Conservation (phyloP, 2,888 invertebrate species). For the Prosopocoilus inquinatus region DNA sequence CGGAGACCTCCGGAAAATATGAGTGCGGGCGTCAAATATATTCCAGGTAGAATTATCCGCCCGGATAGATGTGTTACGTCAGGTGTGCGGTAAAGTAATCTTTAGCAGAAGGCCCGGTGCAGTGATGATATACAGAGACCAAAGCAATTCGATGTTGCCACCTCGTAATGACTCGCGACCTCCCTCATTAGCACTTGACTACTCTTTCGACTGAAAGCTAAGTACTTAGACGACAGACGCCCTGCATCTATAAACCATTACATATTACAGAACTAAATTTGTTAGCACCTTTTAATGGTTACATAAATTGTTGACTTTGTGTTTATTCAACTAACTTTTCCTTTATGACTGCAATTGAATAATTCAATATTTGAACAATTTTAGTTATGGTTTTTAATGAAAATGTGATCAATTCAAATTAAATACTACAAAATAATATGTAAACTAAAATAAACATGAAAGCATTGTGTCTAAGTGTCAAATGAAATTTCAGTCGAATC, state of each 20-base stretch:
- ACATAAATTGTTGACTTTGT: too few species aligned
- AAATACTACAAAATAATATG: too few species aligned
- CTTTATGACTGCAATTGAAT: too few species aligned
- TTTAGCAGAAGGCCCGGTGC: not conserved
- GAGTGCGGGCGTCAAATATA: constrained; percentile 31
- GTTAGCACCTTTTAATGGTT: too few species aligned
- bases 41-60: constrained; percentile 15
- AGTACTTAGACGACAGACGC: constrained; percentile 2
- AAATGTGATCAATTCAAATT: too few species aligned
- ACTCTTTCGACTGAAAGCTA: constrained; percentile 1
- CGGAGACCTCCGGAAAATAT: constrained; percentile 44
- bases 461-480: too few species aligned
- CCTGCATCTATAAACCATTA: not conserved
- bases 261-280: not conserved
- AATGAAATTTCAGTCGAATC: too few species aligned
- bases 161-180: constrained; percentile 4
- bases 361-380: too few species aligned
- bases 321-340: too few species aligned
- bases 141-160: constrained; percentile 2
- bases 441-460: too few species aligned
- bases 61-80: constrained; percentile 10
- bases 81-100: constrained; percentile 3
- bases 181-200: constrained; percentile 1
- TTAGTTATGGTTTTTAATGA: too few species aligned
- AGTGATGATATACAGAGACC: not conserved